Evolutionary conservation across 1,140 invertebrate species (phyloP).

Genomic region (Acromyrmex echinatior): DNA sequence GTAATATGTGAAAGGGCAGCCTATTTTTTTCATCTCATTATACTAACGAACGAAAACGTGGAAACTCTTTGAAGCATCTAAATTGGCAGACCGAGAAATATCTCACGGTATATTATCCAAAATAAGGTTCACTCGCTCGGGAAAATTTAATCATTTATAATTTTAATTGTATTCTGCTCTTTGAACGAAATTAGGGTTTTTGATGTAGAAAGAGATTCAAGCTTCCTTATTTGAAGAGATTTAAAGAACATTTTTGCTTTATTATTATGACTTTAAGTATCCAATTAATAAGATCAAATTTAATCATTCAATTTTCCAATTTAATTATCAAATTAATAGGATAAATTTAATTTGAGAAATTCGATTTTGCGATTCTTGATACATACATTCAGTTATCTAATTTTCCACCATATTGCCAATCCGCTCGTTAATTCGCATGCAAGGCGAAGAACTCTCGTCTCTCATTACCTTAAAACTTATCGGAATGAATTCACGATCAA

Average conservation of each 20-base stretch:
- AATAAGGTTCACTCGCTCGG: background rate
- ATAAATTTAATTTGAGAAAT: background rate
- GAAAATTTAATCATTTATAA: slow-evolving; percentile 12
- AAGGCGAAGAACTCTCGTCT: slow-evolving; percentile 34
- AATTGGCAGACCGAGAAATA: background rate
- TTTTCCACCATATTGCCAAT: background rate
- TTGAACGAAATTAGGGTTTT: background rate
- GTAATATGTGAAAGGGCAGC: background rate
- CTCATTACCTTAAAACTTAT: slow-evolving; percentile 61
- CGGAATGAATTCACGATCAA: slow-evolving; percentile 72
- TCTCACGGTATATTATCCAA: background rate
- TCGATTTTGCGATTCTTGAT: background rate
- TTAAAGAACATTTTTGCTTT: background rate
- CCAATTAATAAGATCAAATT: background rate
- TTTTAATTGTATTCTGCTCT: background rate
- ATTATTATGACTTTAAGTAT: background rate
- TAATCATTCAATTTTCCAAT: no score
- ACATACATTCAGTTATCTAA: background rate
- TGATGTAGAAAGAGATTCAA: background rate
- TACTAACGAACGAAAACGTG: slow-evolving; percentile 29
- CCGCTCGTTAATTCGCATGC: background rate
- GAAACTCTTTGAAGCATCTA: background rate
- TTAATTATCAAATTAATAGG: background rate
- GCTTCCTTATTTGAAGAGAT: background rate
- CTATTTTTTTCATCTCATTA: slow-evolving; percentile 1